A percentile compares a stretch with the other conserved stretches of the same genome.
These are phyloP conservation scores for Proctacanthus coquilletti DNA, from an alignment of 1,140 invertebrate genomes.

Conservation along the genomic window DNA sequence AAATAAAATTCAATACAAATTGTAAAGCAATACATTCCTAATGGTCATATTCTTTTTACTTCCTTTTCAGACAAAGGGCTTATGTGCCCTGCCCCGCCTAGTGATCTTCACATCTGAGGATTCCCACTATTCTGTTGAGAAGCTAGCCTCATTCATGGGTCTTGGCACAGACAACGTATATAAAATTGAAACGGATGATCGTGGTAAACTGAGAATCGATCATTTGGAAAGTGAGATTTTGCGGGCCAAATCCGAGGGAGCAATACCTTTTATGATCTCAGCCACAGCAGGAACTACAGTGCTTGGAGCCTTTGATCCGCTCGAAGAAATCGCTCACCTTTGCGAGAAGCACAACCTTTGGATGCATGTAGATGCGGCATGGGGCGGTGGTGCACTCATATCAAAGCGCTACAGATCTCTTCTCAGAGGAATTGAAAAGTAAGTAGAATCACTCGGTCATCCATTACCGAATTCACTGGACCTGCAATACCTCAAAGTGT, in stretches of 20 bases:
- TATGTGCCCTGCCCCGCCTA: conserved; percentile 46
- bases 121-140: conserved; percentile 89
- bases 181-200: conserved; percentile 47
- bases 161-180: conserved; percentile 66
- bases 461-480: no score
- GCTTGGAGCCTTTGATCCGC: conserved; percentile 76
- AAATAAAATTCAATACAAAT: background rate
- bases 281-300: conserved; percentile 79
- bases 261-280: conserved; percentile 71
- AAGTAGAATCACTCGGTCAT: no score
- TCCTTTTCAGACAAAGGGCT: conserved; percentile 44
- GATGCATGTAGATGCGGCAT: conserved; percentile 93
- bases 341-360: conserved; percentile 75
- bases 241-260: conserved; percentile 46
- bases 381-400: conserved; percentile 78
- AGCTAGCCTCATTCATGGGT: conserved; percentile 62
- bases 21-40: background rate
- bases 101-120: conserved; percentile 76
- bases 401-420: conserved; percentile 63
- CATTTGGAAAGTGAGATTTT: conserved; percentile 58
- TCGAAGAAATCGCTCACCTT: conserved; percentile 61
- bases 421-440: conserved; percentile 62
- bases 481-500: no score
- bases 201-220: conserved; percentile 60
- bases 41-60: background rate